Evolutionary conservation across 2,888 invertebrate genomes (phyloP).

Genomic region (Amaurobius ferox): DNA sequence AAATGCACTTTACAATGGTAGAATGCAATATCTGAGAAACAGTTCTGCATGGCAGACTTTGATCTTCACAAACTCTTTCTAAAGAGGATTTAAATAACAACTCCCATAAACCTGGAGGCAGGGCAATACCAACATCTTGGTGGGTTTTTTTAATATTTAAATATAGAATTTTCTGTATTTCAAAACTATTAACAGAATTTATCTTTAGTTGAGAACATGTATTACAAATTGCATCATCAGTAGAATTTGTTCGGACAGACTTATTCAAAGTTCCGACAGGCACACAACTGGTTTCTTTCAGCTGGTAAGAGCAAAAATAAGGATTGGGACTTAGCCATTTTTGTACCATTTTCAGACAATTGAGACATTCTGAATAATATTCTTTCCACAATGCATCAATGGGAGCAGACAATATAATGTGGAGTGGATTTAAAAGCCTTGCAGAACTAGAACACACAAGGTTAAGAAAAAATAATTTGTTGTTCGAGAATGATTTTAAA

Average conservation of each 20-base stretch:
- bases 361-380: constrained; percentile 30
- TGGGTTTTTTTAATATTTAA: no score
- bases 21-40: background rate
- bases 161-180: no score
- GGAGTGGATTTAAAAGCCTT: background rate
- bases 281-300: no score
- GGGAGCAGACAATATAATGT: constrained; percentile 35
- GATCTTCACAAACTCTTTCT: background rate
- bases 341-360: constrained; percentile 37
- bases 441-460: background rate
- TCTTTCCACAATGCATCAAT: constrained; percentile 26
- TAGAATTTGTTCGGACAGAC: no score
- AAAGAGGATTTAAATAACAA: constrained; percentile 1
- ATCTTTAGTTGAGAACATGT: background rate
- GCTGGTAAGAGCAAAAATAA: background rate
- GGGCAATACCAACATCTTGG: background rate
- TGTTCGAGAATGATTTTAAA: background rate
- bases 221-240: no score
- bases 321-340: constrained; percentile 17
- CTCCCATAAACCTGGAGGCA: constrained; percentile 35
- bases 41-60: background rate
- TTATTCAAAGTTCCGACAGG: no score
- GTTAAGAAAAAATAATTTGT: background rate
- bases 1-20: constrained; percentile 9
- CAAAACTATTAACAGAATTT: background rate